Conservation (phyloP, 2,113 vertebrate species). For the Neopipo cinnamomea region DNA sequence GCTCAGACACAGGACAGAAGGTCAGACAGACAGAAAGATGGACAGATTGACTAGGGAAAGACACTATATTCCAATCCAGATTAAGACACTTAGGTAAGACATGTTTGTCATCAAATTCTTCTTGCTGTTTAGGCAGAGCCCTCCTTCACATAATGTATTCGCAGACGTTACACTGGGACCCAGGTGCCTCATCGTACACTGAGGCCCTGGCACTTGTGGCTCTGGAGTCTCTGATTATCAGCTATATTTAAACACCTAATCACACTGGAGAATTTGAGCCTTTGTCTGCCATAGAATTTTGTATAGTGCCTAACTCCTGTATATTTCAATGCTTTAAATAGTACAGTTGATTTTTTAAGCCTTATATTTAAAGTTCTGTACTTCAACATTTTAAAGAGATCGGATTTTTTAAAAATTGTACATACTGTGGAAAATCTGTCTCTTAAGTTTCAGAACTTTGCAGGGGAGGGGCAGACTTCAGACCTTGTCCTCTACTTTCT, state of each 20-base stretch:
- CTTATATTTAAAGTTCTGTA: not conserved
- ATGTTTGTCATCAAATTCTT: not conserved
- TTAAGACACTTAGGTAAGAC: not conserved
- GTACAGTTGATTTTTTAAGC: not conserved
- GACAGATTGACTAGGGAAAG: not conserved
- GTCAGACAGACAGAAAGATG: not conserved
- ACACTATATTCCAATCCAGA: not conserved
- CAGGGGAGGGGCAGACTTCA: fast-evolving
- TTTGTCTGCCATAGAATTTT: not conserved
- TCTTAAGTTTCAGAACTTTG: not conserved
- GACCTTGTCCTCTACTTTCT: not conserved
- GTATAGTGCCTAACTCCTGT: not conserved
- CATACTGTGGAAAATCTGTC: not conserved
- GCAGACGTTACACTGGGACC: not conserved
- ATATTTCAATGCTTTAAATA: not conserved
- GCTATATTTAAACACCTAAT: slow-evolving; percentile 4
- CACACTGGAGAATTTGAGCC: not conserved
- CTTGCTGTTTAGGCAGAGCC: not conserved
- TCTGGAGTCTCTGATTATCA: not conserved
- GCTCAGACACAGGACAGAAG: not conserved
- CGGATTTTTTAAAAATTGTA: not conserved
- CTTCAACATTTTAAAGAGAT: not conserved
- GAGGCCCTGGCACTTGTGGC: not conserved
- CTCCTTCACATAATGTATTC: not conserved
- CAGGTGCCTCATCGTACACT: not conserved